Percentiles rank a stretch among this genome's conserved stretches.
Conservation (phyloP, 2,113 vertebrate species). For the Egretta garzetta region DNA sequence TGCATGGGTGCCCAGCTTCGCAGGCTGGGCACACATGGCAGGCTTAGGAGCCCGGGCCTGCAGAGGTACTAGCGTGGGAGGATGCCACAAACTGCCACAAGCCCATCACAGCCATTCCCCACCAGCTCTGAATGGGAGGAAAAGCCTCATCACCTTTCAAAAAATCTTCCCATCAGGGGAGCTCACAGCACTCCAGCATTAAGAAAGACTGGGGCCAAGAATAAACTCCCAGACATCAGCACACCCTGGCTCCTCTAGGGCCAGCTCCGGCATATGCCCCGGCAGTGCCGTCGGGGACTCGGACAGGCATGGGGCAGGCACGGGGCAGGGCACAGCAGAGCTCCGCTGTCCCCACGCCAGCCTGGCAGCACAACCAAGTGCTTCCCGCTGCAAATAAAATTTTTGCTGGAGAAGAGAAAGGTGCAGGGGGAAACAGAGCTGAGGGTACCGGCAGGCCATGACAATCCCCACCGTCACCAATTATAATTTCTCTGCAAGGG, state of each 20-base stretch:
- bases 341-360: neutral
- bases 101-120: neutral
- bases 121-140: neutral
- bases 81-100: neutral
- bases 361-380: accelerated
- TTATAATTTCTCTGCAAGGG: neutral
- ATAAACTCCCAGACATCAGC: neutral
- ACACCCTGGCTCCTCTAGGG: neutral
- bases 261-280: neutral
- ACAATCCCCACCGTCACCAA: neutral
- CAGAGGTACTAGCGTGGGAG: neutral
- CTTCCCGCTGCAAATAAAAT: neutral
- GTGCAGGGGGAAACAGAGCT: accelerated
- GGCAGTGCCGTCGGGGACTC: neutral
- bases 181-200: neutral
- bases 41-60: neutral
- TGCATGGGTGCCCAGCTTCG: accelerated
- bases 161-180: neutral
- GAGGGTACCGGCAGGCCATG: neutral
- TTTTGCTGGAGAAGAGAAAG: neutral
- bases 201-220: neutral
- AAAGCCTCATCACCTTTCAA: neutral
- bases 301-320: too few species aligned
- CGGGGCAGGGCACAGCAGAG: neutral
- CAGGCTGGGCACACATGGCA: accelerated